These are phyloP conservation scores for Larimichthys crocea DNA, from an alignment of 2,113 vertebrate species.

Conservation along the genomic window DNA sequence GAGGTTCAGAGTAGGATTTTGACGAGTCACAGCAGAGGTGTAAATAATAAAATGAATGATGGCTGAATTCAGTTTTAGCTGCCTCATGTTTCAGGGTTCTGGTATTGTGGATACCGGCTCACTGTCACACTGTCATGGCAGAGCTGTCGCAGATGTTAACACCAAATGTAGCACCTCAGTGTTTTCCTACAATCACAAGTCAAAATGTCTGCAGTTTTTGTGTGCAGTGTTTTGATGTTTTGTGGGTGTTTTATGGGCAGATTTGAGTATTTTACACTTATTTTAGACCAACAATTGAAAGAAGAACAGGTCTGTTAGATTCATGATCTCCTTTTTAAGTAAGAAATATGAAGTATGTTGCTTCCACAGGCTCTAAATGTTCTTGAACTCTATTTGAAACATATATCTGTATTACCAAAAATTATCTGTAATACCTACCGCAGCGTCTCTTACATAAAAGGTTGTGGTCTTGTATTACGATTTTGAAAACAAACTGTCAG, in stretches of 20 bases:
- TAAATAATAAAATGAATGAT: neutral
- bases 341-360: neutral
- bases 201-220: too few species aligned
- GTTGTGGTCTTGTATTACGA: neutral
- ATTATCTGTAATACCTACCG: neutral
- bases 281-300: neutral
- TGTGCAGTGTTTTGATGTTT: neutral
- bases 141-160: neutral
- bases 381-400: neutral
- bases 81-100: neutral
- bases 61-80: neutral
- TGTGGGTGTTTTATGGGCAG: neutral
- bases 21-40: neutral
- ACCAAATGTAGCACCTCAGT: too few species aligned
- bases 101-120: neutral
- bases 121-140: neutral
- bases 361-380: neutral
- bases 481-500: too few species aligned
- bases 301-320: neutral
- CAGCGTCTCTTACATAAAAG: neutral
- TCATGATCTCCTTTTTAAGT: too few species aligned
- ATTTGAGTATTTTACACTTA: neutral
- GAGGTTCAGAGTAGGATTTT: neutral
- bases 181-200: too few species aligned
- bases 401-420: neutral